phyloP scores from a whole-genome alignment of 2,888 invertebrate species.

The Trichacis sp. region DNA sequence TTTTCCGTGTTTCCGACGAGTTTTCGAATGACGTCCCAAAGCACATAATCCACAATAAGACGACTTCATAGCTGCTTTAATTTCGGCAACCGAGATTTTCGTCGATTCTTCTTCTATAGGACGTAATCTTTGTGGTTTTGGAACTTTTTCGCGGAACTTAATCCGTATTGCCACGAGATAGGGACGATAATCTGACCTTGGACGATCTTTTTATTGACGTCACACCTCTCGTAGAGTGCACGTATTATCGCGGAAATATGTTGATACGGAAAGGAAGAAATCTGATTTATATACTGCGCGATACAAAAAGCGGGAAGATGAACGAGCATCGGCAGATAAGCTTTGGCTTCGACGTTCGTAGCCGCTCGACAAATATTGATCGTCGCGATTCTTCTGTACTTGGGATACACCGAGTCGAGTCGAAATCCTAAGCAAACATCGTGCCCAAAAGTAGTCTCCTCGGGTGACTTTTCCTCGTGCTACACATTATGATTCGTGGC shows the following conservation, averaged over 20 bases:
- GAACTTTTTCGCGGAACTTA: background rate
- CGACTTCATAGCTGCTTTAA: background rate
- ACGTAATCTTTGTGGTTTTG: background rate
- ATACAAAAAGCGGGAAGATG: background rate
- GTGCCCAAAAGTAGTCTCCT: background rate
- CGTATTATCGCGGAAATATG: background rate
- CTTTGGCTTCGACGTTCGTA: too few relatives aligned
- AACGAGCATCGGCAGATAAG: background rate
- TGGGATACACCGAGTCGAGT: background rate
- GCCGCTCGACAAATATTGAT: conserved; percentile 8
- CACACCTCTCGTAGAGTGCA: too few relatives aligned
- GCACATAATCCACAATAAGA: conserved; percentile 1
- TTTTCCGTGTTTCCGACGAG: background rate
- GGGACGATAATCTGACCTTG: too few relatives aligned
- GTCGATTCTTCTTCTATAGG: background rate
- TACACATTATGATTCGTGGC: too few relatives aligned
- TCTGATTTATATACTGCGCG: background rate
- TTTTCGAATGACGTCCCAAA: background rate
- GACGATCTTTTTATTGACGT: too few relatives aligned
- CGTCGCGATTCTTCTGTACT: conserved; percentile 1
- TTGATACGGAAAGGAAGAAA: too few relatives aligned
- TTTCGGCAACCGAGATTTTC: background rate
- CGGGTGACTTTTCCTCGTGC: background rate
- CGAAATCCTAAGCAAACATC: conserved; percentile 4
- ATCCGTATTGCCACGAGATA: too few relatives aligned